Evolutionary conservation across 2,888 invertebrate genomes (phyloP).

Genomic region (Gastracanthus pulcherrimus): DNA sequence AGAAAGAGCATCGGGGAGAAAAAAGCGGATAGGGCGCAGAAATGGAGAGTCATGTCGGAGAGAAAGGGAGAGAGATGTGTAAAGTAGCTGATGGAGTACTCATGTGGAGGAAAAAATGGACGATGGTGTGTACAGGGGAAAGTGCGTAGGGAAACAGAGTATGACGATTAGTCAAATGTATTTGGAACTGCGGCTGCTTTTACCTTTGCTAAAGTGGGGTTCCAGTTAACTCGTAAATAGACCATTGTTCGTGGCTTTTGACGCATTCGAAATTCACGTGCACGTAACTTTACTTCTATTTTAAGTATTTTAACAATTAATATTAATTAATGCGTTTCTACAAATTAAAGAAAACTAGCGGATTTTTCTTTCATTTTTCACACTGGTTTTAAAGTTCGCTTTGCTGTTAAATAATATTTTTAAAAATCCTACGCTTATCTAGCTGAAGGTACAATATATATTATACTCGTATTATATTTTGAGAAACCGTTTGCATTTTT

Average conservation of each 20-base stretch:
- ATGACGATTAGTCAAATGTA: conserved; percentile 9
- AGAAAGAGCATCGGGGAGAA: background rate
- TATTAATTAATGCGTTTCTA: too few species aligned
- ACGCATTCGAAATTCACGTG: background rate
- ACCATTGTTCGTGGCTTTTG: background rate
- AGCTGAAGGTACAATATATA: too few species aligned
- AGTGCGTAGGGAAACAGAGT: conserved; percentile 11
- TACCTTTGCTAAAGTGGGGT: background rate
- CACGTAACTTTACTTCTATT: background rate
- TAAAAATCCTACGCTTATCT: too few species aligned
- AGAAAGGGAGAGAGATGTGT: too few species aligned
- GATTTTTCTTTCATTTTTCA: too few species aligned
- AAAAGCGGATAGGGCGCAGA: background rate
- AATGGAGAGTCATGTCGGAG: background rate
- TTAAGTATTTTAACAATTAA: background rate
- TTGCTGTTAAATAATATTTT: too few species aligned
- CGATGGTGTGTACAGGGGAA: background rate
- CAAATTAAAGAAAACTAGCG: too few species aligned
- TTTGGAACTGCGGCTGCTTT: conserved; percentile 5
- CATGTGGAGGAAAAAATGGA: background rate
- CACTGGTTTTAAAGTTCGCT: too few species aligned
- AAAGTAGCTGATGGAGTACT: background rate
- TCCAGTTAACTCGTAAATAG: background rate
- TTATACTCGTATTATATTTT: too few species aligned
- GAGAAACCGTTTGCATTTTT: too few species aligned